Evolutionary conservation across 2,797 vertebrate genomes (phyloP), one percentile per base, ranked within the genome.

Genomic region (Enteromius afrohamiltoni): DNA sequence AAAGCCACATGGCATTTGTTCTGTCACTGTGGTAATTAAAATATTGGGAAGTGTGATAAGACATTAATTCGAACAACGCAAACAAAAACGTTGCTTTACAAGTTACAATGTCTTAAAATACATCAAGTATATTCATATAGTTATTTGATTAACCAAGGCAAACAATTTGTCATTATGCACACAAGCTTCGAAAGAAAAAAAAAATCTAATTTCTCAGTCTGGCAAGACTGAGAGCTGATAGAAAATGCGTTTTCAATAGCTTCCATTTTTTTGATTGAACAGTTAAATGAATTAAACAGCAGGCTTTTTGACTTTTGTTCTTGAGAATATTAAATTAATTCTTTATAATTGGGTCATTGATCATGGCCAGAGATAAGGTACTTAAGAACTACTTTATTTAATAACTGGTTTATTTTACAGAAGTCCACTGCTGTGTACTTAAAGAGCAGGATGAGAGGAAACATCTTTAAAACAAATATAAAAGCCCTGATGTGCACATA

Each of bases 21-120:
- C 92, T 91, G 89, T 91, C 91, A 88, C 82, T 83, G 87, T 90
- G 86, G 89, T 92, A 93, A 94, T 94, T 94, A 94, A 91, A 90
- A 88, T 88, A 89, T 90, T 93, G 91, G 90, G 88, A 93, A 92
- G 91, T 90, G 89, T 90, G 93, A 91, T 93, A 89, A 93, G 91
- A 80, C 62, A 92, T 89, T 91, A 87, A 93, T 93, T 92, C 92
- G 84, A 93, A 92, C 91, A 92, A 92, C 93, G 60, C 62, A 94
- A 90, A 90, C 92, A 91, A 90, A 89, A 93, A 92, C 91, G 80
- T 88, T 88, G 87, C 88, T 88, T 83, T 88, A 85, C 49, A 91
- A 88, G 82, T 87, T 80, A 73, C 91, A 92, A 88, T 90, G 88
- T 71, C 87, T 79, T 90, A 91, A 92, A 91, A 90, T 89, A 69